Percentiles rank a stretch among this genome's conserved stretches.
Evolutionary conservation across 1,140 invertebrate genomes (phyloP).

Genomic region (Orius insidiosus): DNA sequence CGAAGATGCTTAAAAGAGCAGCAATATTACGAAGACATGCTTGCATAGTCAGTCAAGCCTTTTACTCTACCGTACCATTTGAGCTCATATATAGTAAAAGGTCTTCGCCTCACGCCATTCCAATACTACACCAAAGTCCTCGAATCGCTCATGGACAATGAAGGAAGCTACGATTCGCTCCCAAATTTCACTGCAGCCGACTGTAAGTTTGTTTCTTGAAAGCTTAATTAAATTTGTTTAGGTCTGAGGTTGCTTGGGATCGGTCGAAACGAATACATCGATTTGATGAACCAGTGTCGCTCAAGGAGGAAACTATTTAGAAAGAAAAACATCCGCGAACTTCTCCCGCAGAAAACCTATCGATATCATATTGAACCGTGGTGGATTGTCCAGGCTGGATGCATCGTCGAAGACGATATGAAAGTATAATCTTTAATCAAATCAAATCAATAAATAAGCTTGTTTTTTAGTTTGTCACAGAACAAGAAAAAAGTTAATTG

Average conservation of each 20-base stretch:
- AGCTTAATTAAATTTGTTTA: no score
- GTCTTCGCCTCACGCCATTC: constrained; percentile 81
- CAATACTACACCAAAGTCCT: constrained; percentile 84
- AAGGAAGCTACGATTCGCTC: constrained; percentile 90
- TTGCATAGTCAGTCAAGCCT: constrained; percentile 75
- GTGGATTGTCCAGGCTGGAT: constrained; percentile 77
- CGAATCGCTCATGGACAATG: constrained; percentile 69
- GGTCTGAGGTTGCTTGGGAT: constrained; percentile 79
- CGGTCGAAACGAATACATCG: constrained; percentile 91
- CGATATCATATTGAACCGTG: constrained; percentile 63
- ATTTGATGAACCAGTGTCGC: constrained; percentile 77
- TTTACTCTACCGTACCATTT: constrained; percentile 93
- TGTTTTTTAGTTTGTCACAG: constrained; percentile 34
- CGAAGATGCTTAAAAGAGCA: constrained; percentile 44
- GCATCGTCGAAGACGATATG: constrained; percentile 80
- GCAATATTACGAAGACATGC: constrained; percentile 76
- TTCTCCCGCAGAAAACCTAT: constrained; percentile 65
- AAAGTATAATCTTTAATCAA: constrained; percentile 34
- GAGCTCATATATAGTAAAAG: constrained; percentile 83
- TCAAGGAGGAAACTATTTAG: constrained; percentile 39
- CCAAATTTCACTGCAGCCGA: constrained; percentile 96
- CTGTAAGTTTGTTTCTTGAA: no score
- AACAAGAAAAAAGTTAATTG: constrained; percentile 64
- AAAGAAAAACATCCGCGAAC: constrained; percentile 42
- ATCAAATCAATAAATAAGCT: constrained; percentile 1